Conservation (phyloP, 2,113 vertebrate species). For the Trichechus manatus region DNA sequence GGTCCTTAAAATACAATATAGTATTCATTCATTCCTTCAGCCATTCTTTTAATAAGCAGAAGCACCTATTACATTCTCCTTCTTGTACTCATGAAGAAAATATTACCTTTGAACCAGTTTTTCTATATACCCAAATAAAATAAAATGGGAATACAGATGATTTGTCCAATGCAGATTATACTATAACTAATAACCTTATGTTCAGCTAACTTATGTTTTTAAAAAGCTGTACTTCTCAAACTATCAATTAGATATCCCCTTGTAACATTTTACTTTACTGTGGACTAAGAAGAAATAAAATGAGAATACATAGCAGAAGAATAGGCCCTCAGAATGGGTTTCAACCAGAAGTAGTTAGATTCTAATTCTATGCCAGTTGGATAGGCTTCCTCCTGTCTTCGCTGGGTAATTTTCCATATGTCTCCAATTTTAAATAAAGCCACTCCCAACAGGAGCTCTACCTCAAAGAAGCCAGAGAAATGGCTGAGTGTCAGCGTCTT, state of each 20-base stretch:
- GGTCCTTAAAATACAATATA: neutral
- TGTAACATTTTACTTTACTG: conserved; percentile 28
- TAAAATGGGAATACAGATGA: neutral
- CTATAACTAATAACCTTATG: conserved; percentile 13
- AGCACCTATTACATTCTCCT: neutral
- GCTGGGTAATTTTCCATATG: conserved; percentile 70
- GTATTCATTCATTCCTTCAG: neutral
- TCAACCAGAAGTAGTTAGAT: conserved; percentile 54
- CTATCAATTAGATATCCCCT: neutral
- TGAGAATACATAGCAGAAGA: neutral
- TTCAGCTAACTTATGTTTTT: conserved; percentile 32
- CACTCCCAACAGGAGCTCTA: conserved; percentile 67
- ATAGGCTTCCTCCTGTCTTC: conserved; percentile 68
- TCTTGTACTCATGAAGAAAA: conserved; percentile 34
- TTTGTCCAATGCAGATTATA: neutral
- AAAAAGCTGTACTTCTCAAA: neutral
- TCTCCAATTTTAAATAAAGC: conserved; percentile 79
- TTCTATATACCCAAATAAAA: conserved; percentile 1
- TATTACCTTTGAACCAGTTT: neutral
- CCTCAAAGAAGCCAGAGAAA: conserved; percentile 72
- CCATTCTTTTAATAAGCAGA: conserved; percentile 15
- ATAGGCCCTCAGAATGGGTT: conserved; percentile 34
- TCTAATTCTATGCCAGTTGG: conserved; percentile 65
- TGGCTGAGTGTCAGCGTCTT: conserved; percentile 64
- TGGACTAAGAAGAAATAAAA: conserved; percentile 39